A percentile compares a stretch with the other conserved stretches of the same genome.
These are phyloP conservation scores for Melinopterus prodromus DNA, from an alignment of 2,888 invertebrate genomes.

Conservation along the genomic window DNA sequence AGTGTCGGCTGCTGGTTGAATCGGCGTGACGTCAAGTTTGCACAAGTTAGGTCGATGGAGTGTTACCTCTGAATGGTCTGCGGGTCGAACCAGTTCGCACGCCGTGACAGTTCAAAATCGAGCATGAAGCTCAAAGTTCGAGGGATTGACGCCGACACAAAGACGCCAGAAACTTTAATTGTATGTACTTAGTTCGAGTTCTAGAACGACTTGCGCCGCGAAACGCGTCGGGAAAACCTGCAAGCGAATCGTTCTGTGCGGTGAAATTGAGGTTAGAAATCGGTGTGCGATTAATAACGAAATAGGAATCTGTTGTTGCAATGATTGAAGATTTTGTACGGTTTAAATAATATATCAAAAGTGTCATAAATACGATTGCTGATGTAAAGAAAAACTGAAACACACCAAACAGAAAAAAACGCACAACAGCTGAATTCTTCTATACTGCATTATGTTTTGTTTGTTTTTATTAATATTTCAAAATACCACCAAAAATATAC, in stretches of 20 bases:
- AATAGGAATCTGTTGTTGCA: too few species aligned
- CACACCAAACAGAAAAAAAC: too few species aligned
- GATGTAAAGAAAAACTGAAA: too few species aligned
- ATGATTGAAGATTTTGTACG: too few species aligned
- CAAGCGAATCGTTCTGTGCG: background rate
- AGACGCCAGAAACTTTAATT: constrained; percentile 4
- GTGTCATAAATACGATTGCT: too few species aligned
- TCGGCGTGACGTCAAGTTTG: background rate
- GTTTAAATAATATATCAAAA: too few species aligned
- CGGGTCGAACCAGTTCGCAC: background rate
- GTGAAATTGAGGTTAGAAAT: background rate
- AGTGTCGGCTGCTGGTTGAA: background rate
- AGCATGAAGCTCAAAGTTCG: background rate
- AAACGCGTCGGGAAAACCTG: background rate
- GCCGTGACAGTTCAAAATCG: background rate
- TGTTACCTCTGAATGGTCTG: background rate
- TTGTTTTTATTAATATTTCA: too few species aligned
- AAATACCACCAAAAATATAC: too few species aligned
- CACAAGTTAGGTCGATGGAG: background rate
- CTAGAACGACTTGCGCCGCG: background rate
- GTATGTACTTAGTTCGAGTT: constrained; percentile 4
- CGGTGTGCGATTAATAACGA: background rate
- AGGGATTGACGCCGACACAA: background rate
- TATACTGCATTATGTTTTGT: too few species aligned
- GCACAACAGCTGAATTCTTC: too few species aligned